These are phyloP conservation scores for Hydrotaea diabolus DNA, from an alignment of 2,888 invertebrate species.

Conservation along the genomic window DNA sequence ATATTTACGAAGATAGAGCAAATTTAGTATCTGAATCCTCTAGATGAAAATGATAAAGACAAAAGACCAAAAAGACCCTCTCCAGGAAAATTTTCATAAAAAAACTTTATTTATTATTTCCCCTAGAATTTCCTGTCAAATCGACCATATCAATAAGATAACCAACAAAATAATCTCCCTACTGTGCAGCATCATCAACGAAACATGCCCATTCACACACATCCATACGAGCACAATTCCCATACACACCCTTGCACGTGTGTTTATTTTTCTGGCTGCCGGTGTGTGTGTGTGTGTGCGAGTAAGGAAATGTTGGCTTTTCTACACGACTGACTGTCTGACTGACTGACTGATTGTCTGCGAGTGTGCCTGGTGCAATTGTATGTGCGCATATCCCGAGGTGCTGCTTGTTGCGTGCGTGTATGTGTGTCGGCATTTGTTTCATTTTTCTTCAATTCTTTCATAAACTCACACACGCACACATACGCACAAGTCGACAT, in stretches of 20 bases:
- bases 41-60: too few relatives aligned
- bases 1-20: too few relatives aligned
- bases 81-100: too few relatives aligned
- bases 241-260: background rate
- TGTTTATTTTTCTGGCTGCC: background rate
- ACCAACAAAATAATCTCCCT: background rate
- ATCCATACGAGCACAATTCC: background rate
- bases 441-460: conserved; percentile 28
- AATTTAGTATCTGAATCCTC: too few relatives aligned
- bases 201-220: background rate
- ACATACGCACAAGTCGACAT: conserved; percentile 13
- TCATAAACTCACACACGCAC: conserved; percentile 1
- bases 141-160: too few relatives aligned
- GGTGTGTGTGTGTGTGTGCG: too few relatives aligned
- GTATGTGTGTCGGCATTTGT: conserved; percentile 7
- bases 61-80: too few relatives aligned
- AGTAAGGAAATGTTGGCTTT: background rate
- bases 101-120: too few relatives aligned
- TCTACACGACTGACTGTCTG: background rate
- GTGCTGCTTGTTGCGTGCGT: conserved; percentile 4
- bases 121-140: too few relatives aligned
- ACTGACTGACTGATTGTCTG: background rate
- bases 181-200: background rate
- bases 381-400: background rate
- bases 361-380: background rate